These are phyloP conservation scores for Oncorhynchus clarkii DNA, from an alignment of 2,113 vertebrate genomes.

Conservation along the genomic window DNA sequence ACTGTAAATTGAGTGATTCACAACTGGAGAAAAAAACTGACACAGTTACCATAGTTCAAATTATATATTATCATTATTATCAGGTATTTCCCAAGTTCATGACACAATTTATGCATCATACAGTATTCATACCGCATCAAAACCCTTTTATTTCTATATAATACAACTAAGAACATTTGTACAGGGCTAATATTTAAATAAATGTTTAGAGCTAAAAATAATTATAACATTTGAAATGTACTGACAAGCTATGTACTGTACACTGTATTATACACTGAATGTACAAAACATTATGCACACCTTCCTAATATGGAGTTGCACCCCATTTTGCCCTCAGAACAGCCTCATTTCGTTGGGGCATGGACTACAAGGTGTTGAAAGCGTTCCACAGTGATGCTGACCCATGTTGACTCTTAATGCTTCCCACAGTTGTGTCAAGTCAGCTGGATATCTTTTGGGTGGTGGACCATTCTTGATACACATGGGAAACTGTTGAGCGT, in stretches of 20 bases:
- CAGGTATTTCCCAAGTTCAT: neutral
- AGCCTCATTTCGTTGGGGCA: too few species aligned
- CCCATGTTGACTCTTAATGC: too few species aligned
- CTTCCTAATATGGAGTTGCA: too few species aligned
- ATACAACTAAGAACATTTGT: conserved; percentile 8
- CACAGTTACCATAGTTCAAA: neutral
- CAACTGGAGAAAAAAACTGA: neutral
- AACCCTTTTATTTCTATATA: conserved; percentile 13
- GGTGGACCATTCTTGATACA: too few species aligned
- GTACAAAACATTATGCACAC: neutral
- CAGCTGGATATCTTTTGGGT: too few species aligned
- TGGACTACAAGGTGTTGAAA: too few species aligned
- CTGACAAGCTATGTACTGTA: conserved; percentile 18
- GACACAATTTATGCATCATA: neutral
- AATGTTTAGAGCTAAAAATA: conserved; percentile 19
- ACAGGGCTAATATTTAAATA: conserved; percentile 33
- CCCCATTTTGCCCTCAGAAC: too few species aligned
- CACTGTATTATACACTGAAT: conserved; percentile 36
- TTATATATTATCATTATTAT: neutral
- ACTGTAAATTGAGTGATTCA: neutral
- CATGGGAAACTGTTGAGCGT: too few species aligned
- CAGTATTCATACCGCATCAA: neutral
- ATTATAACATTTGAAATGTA: conserved; percentile 7
- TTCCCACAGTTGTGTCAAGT: too few species aligned
- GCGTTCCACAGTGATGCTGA: too few species aligned